Conservation (phyloP, 2,797 vertebrate genomes). For the Lemur catta region DNA sequence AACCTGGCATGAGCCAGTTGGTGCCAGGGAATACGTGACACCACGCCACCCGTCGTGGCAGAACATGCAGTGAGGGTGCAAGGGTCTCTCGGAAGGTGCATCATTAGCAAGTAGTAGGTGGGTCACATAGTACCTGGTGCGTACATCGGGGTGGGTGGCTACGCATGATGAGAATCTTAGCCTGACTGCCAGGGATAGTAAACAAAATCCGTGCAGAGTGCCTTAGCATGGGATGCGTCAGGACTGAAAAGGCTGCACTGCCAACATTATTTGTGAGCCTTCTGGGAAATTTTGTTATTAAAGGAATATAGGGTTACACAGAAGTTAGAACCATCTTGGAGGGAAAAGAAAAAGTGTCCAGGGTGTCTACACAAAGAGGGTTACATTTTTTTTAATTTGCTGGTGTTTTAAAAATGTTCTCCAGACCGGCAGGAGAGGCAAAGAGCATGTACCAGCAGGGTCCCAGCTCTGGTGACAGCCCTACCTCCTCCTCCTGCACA, state of each 20-base stretch:
- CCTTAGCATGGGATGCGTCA: constrained; percentile 18
- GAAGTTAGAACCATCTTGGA: neutral
- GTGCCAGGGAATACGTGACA: constrained; percentile 1
- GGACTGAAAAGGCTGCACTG: neutral
- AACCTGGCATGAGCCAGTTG: constrained; percentile 45
- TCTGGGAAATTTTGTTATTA: neutral
- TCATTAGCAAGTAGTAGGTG: neutral
- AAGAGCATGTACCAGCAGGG: neutral
- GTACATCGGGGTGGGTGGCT: neutral
- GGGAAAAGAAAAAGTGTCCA: neutral
- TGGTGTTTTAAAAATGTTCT: constrained; percentile 55
- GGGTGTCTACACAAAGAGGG: constrained; percentile 32
- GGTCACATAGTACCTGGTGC: neutral
- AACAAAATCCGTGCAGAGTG: neutral
- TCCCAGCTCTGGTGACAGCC: neutral
- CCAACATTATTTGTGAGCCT: neutral
- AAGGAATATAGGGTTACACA: constrained; percentile 2
- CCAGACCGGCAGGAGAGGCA: neutral
- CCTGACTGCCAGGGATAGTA: neutral
- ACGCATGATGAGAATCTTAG: neutral
- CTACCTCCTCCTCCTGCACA: neutral
- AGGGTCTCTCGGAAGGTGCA: neutral
- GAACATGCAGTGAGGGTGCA: neutral
- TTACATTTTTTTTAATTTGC: neutral
- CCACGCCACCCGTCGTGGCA: neutral